Evolutionary conservation across 2,113 vertebrate genomes (phyloP), one percentile per base, ranked within the genome.

Genomic region (Tachysurus vachellii): DNA sequence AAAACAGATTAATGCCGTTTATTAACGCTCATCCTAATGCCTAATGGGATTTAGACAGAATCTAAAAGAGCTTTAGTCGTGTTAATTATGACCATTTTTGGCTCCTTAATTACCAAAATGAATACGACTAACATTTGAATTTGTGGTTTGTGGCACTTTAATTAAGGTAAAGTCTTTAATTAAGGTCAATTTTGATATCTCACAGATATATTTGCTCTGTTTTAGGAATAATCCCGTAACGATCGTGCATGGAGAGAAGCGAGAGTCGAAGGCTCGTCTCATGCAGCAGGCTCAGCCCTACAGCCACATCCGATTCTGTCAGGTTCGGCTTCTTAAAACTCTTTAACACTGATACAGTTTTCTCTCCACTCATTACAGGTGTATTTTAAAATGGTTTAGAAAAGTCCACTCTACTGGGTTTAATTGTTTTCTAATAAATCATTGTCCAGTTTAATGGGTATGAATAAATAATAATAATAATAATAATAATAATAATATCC

Each of bases 201-300:
- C 13, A 56, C 47, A 19, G n/a, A 5, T 80, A 6, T 56, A 66
- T 1, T 86, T 62, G 68, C 31, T 73, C 23, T 53, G 7, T 79
- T 57, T 88, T 89, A 99, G 98, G 92, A 95, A 95, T 89, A 95
- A 94, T 68, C 98, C 98, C 0, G 85, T 99, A 87, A 89, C 98
- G 88, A 95, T 99, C 0, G 96, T 99, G 88, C 98, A 99, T 0
- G 98, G 98, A 0, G 98, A 99, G 89, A 99, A 97, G 88, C 94
- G 97, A 81, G 97, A 98, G 92, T 97, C 97, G 36, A 99, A 99
- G 90, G 96, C 97, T 56, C 92, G 94, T 13, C 93, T 99, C 21
- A 84, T 98, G 0, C 95, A 97, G 8, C 93, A 97, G 90, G 97
- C 96, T 2, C 93, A 95, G 54, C 96, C 96, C 13, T 98, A 96